Evolutionary conservation across 2,888 invertebrate species (phyloP), one percentile per base, ranked within the genome.

Genomic region (Eustalomyia histrio): DNA sequence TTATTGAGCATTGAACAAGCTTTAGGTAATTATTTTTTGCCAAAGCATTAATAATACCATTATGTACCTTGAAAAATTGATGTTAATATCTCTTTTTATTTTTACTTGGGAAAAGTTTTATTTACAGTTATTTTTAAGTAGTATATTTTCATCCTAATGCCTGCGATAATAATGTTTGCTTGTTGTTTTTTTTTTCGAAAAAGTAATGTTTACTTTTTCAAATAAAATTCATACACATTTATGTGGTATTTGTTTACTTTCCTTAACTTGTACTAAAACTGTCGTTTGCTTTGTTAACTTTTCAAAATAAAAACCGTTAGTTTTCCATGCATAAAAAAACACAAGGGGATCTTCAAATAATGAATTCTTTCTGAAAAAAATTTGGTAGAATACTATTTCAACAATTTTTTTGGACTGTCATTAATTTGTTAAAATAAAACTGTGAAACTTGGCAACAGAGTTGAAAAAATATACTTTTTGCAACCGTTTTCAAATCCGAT

Each of bases 231-330:
- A 35, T 55, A 47, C 68, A 63, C 35, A 43, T 76, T 76, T 55
- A 52, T 58, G 33, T 39, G 16, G n/a, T 69, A 18, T 58, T 50
- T 18, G 57, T 58, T 58, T 52, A 16, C 16, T 50, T 58, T 52
- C 47, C 43, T 58, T 50, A 69, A 35, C 69, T 50, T 35, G 29
- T 58, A 35, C 21, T 35, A 60, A 69, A 65, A 33, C 64, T 71
- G 64, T 71, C 71, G 64, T 71, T 71, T 69, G 24, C 61, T 61
- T 55, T 57, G 47, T 47, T 33, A 57, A 57, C 21, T 64, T 16
- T 65, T 50, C 50, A 50, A 57, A 47, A 61, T n/a, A 24, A 12
- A 39, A 61, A 39, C 24, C 17, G 14, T 72, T 61, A 39, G 14
- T 14, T 43, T 71, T 72, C 8, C 17, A 63, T 53, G 53, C 72